Percentiles rank a stretch among this genome's conserved stretches.
phyloP scores from a whole-genome alignment of 2,113 vertebrate genomes.

The Hyla sarda region DNA sequence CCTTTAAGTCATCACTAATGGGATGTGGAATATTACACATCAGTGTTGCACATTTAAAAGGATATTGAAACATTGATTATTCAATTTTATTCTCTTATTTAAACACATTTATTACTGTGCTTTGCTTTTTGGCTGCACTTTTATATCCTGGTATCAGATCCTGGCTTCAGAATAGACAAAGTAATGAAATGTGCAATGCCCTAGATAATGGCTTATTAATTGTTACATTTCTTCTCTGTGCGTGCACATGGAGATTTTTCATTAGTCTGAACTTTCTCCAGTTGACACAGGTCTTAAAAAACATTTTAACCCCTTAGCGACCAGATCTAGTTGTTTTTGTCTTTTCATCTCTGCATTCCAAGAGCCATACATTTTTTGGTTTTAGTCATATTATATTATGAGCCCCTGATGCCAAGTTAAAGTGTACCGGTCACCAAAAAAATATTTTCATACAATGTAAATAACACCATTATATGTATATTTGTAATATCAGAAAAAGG shows the following conservation, averaged over 20 bases:
- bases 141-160: conserved; percentile 1
- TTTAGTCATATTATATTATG: no score
- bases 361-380: no score
- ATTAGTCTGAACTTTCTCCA: background rate
- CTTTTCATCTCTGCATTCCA: no score
- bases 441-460: no score
- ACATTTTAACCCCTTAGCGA: no score
- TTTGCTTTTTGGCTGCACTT: background rate
- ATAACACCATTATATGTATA: no score
- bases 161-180: background rate
- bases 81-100: background rate
- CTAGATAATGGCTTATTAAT: background rate
- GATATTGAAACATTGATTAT: background rate
- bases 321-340: no score
- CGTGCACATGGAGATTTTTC: background rate
- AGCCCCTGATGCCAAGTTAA: no score
- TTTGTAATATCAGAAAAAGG: no score
- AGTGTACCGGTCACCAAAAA: no score
- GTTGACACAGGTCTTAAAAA: background rate
- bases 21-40: background rate
- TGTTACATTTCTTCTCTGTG: background rate
- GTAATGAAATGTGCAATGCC: background rate
- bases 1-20: no score
- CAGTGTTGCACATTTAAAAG: no score
- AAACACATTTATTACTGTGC: background rate